Conservation (phyloP, 2,888 invertebrate genomes). For the Drosophila imparisetae region DNA sequence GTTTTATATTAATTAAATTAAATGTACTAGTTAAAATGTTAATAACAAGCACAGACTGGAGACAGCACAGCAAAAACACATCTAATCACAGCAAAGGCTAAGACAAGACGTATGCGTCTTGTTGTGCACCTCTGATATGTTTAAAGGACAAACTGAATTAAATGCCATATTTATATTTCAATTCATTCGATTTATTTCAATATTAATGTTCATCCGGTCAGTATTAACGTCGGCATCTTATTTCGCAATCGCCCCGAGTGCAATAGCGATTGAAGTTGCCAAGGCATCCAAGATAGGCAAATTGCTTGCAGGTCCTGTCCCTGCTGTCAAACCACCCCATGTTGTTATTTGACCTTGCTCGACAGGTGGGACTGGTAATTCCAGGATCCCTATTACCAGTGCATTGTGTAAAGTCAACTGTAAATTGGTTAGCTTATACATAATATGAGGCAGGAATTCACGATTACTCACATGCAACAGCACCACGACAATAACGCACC, state of each 20-base stretch:
- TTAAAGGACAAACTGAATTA: neutral
- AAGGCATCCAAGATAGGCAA: constrained; percentile 24
- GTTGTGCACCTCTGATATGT: neutral
- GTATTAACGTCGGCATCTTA: constrained; percentile 3
- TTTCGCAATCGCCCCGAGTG: neutral
- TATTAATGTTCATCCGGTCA: neutral
- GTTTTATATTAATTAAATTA: no score
- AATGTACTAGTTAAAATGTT: no score
- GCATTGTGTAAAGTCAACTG: constrained; percentile 2
- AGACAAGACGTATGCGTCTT: neutral
- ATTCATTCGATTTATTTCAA: neutral
- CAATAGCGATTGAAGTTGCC: constrained; percentile 30
- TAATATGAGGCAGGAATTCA: neutral
- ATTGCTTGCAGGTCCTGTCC: constrained; percentile 5
- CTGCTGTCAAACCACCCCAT: constrained; percentile 44
- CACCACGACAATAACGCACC: neutral
- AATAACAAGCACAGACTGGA: no score
- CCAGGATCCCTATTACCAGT: neutral
- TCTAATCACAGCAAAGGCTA: no score
- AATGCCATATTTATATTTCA: neutral
- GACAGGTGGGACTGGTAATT: neutral
- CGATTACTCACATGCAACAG: neutral
- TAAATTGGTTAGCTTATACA: neutral
- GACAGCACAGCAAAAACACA: no score
- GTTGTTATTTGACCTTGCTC: neutral